Percentiles rank a stretch among this genome's conserved stretches.
These are phyloP conservation scores for Erythrocercus mccallii DNA, from an alignment of 2,113 vertebrate species.

Conservation along the genomic window DNA sequence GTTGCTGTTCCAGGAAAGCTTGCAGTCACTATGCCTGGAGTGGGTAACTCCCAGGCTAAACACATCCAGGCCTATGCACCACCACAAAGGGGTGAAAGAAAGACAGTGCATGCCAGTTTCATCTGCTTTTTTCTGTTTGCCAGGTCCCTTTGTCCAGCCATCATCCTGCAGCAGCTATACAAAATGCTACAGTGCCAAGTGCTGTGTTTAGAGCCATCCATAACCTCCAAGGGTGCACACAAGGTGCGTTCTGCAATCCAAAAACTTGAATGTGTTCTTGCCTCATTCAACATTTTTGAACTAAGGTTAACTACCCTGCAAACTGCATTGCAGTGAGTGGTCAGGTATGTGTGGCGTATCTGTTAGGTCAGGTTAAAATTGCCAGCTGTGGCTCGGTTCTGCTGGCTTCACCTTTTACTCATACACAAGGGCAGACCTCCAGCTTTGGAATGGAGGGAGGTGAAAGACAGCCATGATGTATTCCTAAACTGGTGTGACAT, in stretches of 20 bases:
- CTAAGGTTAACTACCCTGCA: not conserved
- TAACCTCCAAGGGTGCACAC: too few species aligned
- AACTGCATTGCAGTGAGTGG: not conserved
- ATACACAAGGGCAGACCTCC: not conserved
- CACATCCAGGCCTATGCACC: not conserved
- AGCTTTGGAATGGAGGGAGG: not conserved
- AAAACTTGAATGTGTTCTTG: not conserved
- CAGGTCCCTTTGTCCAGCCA: not conserved
- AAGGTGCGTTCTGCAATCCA: not conserved
- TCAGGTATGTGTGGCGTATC: not conserved
- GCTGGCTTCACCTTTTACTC: not conserved
- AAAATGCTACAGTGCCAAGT: not conserved
- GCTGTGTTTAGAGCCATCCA: accelerated
- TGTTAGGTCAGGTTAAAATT: not conserved
- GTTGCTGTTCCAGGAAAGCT: not conserved
- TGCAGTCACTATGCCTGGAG: not conserved
- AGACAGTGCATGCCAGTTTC: not conserved
- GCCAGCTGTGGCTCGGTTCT: not conserved
- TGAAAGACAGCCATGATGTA: not conserved
- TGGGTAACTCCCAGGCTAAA: not conserved
- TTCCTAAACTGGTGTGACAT: not conserved
- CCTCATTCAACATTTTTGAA: not conserved
- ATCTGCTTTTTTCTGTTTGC: too few species aligned
- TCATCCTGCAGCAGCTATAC: not conserved
- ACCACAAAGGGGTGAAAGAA: not conserved